Base-by-base conservation (phyloP, 1,140 invertebrate species). In the Acromyrmex echinatior region DNA sequence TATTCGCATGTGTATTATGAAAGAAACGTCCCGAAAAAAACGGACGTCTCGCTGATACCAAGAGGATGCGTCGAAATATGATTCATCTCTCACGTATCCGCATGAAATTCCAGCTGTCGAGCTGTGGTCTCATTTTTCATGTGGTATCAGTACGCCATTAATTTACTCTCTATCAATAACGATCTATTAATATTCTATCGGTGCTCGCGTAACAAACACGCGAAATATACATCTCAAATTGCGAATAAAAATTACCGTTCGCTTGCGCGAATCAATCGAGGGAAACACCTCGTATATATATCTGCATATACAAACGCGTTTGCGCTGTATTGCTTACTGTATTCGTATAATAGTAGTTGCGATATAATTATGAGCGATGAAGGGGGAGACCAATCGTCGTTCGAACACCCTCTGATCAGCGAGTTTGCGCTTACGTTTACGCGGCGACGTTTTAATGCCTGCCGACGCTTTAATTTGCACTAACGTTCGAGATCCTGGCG, bases 401-500 rank as follows among this genome's bases (percentile, higher is more conserved):
- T 35, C n/a, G 25, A 53, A 49, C 58, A 71, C 18, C 53, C 39
- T 73, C 87, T 53, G 62, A 89, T 62, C 60, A 60, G 31, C 60
- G 66, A 60, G 49, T 58, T 82, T 49, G 68, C 68, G 53, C 56
- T 28, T 87, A 70, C 68, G 53, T 25, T 28, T 87, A 70, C 62
- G 87, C 71, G 68, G 16, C 62, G 60, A 53, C 82, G 35, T 45
- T 45, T n/a, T 7, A 49, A 53, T 65, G 56, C 35, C 35, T 56
- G 56, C 62, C 68, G 66, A 65, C 79, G 49, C 84, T n/a, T 73
- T 63, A 88, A 91, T 88, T 91, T 90, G 86, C 90, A 91, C 81
- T 91, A 91, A 90, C 86, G 49, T 86, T 90, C 79, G 89, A 90
- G 88, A 90, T 90, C 86, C 62, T 89, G 58, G 66, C 28, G 70